Percentiles rank a stretch among this genome's conserved stretches.
These are phyloP conservation scores for Ephialtes manifestator DNA, from an alignment of 2,888 invertebrate species.

Conservation along the genomic window DNA sequence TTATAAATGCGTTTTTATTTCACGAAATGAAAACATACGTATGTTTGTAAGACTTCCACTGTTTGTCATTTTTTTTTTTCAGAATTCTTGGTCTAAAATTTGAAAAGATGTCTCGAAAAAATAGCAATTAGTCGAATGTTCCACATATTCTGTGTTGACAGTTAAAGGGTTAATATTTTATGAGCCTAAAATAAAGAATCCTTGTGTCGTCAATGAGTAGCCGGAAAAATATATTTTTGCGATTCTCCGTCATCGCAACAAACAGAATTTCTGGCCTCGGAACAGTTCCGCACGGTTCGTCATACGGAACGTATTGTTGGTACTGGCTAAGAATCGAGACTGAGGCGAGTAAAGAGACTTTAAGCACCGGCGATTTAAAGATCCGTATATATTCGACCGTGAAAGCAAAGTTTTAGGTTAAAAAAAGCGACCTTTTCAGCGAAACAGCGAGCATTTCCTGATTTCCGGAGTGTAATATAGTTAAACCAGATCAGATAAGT, in stretches of 20 bases:
- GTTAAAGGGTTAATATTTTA: not conserved
- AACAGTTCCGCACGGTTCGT: constrained; percentile 64
- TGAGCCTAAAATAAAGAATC: not conserved
- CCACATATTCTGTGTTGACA: no score
- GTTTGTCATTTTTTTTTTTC: no score
- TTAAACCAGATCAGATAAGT: not conserved
- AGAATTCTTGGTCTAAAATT: no score
- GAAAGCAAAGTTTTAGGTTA: constrained; percentile 50
- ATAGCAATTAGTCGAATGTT: no score
- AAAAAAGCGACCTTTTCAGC: constrained; percentile 60
- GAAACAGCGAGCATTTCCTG: constrained; percentile 40
- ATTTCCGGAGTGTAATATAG: constrained; percentile 49
- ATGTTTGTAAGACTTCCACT: no score
- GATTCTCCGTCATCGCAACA: not conserved
- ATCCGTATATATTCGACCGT: constrained; percentile 43
- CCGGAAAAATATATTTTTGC: constrained; percentile 8
- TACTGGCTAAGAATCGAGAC: not conserved
- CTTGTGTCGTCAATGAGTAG: not conserved
- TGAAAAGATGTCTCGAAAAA: no score
- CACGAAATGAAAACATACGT: no score
- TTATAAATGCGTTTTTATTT: no score
- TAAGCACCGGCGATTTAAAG: constrained; percentile 3
- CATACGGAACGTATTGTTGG: constrained; percentile 49
- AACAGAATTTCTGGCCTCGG: constrained; percentile 50
- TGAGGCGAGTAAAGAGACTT: not conserved